These are phyloP conservation scores for Zapornia atra DNA, from an alignment of 2,113 vertebrate species.

Conservation along the genomic window DNA sequence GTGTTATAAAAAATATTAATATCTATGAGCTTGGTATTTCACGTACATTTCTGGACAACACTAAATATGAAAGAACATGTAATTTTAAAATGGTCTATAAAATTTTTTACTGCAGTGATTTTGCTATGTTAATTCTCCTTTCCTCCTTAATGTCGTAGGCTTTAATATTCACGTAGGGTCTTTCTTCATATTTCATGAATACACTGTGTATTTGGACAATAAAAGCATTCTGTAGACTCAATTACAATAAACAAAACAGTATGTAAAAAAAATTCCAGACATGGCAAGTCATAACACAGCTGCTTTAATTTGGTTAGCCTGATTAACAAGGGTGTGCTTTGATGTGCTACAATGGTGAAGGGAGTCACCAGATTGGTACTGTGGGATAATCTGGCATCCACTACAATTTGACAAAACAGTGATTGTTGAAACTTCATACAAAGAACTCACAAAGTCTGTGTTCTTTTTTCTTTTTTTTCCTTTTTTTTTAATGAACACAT, in stretches of 20 bases:
- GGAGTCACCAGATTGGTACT: not conserved
- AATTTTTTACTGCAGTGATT: not conserved
- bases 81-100: constrained; percentile 26
- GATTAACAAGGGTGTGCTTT: constrained; percentile 46
- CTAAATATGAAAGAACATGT: not conserved
- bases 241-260: constrained; percentile 16
- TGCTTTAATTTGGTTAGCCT: constrained; percentile 53
- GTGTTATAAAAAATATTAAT: not conserved
- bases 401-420: not conserved
- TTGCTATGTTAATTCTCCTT: constrained; percentile 15
- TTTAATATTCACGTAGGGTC: constrained; percentile 25
- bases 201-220: constrained; percentile 21
- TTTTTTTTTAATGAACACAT: not conserved
- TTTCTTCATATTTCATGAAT: constrained; percentile 38
- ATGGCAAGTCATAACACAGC: not conserved
- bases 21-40: not conserved
- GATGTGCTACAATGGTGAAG: not conserved
- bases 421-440: not conserved
- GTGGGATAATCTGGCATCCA: not conserved
- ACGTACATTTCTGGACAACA: not conserved
- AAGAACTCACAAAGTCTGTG: not conserved
- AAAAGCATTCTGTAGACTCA: constrained; percentile 8
- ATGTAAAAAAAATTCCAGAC: not conserved
- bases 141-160: constrained; percentile 37
- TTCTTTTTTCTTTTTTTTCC: not conserved